A percentile compares a stretch with the other conserved stretches of the same genome.
phyloP scores from a whole-genome alignment of 1,140 invertebrate species.

The Chrysopa pallens region DNA sequence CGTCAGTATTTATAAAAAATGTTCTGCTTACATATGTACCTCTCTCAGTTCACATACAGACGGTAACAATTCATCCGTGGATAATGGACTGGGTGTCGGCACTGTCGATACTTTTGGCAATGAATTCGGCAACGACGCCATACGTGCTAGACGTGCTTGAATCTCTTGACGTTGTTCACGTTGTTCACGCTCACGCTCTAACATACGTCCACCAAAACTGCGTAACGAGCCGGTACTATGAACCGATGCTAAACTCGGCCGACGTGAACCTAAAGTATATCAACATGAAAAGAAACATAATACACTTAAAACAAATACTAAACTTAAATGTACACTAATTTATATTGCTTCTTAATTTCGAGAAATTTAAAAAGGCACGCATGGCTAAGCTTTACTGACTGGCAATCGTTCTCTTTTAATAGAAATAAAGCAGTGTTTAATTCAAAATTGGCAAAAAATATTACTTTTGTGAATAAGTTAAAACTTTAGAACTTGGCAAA shows the following conservation, averaged over 20 bases:
- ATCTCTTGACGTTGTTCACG: constrained; percentile 54
- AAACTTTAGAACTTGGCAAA: too few species aligned
- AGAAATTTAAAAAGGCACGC: too few species aligned
- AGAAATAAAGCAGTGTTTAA: constrained; percentile 1
- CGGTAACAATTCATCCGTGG: constrained; percentile 56
- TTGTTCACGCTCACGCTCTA: constrained; percentile 57
- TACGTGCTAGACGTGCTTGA: constrained; percentile 47
- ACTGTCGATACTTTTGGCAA: constrained; percentile 20
- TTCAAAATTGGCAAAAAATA: constrained; percentile 4
- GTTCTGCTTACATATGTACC: not conserved
- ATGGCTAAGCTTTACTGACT: too few species aligned
- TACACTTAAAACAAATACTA: too few species aligned
- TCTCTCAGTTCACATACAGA: constrained; percentile 39
- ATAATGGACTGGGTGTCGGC: constrained; percentile 53
- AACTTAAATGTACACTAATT: too few species aligned
- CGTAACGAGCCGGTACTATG: constrained; percentile 61
- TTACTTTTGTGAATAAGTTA: not conserved
- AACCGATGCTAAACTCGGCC: constrained; percentile 61
- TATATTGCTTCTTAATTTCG: too few species aligned
- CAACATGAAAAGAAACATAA: constrained; percentile 3
- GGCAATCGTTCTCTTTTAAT: not conserved
- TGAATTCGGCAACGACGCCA: constrained; percentile 20
- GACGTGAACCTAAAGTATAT: constrained; percentile 45
- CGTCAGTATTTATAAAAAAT: too few species aligned
- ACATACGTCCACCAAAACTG: constrained; percentile 55